phyloP scores from a whole-genome alignment of 2,888 invertebrate species.

The Apotomis capreana region DNA sequence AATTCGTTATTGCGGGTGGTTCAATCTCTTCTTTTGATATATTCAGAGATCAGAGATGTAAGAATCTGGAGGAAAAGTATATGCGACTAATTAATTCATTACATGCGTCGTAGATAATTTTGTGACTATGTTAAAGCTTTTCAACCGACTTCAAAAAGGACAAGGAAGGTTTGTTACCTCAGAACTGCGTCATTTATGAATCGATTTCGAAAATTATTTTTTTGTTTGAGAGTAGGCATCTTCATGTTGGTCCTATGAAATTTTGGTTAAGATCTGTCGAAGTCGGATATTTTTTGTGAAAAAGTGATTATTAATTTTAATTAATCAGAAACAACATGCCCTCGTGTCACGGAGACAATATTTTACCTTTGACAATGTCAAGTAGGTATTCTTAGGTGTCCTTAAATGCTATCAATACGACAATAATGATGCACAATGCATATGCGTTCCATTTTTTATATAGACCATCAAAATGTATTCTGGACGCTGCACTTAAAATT shows the following conservation, averaged over 20 bases:
- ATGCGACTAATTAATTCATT: constrained; percentile 13
- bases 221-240: too few species aligned
- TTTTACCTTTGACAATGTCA: constrained; percentile 1
- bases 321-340: not conserved
- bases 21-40: not conserved
- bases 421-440: constrained; percentile 28
- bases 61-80: not conserved
- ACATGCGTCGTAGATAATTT: constrained; percentile 3
- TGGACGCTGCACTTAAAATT: constrained; percentile 74
- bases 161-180: too few species aligned
- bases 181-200: too few species aligned
- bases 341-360: not conserved
- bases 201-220: too few species aligned
- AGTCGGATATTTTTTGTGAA: too few species aligned
- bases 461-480: constrained; percentile 73
- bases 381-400: not conserved
- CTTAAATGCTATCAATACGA: not conserved
- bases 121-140: constrained; percentile 3
- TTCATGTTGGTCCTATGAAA: too few species aligned
- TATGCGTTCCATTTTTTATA: constrained; percentile 24
- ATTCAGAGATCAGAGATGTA: not conserved
- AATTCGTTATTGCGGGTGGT: constrained; percentile 23
- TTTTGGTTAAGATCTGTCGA: too few species aligned
- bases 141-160: not conserved
- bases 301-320: not conserved